These are phyloP conservation scores for Suillia variegata DNA, from an alignment of 2,888 invertebrate species.

Conservation along the genomic window DNA sequence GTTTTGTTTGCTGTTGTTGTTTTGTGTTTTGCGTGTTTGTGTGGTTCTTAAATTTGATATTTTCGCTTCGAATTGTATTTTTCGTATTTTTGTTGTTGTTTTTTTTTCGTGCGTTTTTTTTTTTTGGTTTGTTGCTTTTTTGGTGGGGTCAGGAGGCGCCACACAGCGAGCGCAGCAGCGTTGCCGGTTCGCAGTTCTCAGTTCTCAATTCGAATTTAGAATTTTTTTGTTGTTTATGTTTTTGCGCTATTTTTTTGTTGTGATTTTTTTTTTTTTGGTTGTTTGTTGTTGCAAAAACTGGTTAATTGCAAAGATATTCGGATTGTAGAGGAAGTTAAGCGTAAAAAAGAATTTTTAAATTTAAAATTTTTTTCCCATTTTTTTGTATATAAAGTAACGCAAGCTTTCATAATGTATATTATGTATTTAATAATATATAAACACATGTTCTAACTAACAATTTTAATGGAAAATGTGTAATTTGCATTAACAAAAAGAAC, in stretches of 20 bases:
- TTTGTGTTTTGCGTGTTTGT: neutral
- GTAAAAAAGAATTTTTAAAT: no score
- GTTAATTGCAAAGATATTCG: neutral
- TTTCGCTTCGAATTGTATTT: neutral
- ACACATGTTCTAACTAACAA: no score
- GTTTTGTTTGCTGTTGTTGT: neutral
- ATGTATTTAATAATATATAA: no score
- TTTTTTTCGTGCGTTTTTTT: no score
- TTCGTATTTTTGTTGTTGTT: no score
- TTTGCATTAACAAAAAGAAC: no score
- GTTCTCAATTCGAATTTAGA: neutral
- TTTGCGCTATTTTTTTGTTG: constrained; percentile 11
- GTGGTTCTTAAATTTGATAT: neutral
- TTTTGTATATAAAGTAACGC: no score
- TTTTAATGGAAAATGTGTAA: no score
- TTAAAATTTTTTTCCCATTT: constrained; percentile 37
- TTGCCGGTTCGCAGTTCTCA: constrained; percentile 20
- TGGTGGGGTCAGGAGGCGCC: constrained; percentile 29
- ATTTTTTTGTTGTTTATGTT: constrained; percentile 8
- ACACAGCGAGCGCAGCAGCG: constrained; percentile 44
- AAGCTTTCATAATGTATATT: no score
- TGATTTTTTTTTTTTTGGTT: constrained; percentile 4
- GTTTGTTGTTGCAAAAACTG: neutral
- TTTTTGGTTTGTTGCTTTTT: no score
- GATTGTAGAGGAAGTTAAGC: constrained; percentile 22